A percentile compares a stretch with the other conserved stretches of the same genome.
These are phyloP conservation scores for Limnodromus scolopaceus DNA, from an alignment of 2,797 vertebrate genomes.

Conservation along the genomic window DNA sequence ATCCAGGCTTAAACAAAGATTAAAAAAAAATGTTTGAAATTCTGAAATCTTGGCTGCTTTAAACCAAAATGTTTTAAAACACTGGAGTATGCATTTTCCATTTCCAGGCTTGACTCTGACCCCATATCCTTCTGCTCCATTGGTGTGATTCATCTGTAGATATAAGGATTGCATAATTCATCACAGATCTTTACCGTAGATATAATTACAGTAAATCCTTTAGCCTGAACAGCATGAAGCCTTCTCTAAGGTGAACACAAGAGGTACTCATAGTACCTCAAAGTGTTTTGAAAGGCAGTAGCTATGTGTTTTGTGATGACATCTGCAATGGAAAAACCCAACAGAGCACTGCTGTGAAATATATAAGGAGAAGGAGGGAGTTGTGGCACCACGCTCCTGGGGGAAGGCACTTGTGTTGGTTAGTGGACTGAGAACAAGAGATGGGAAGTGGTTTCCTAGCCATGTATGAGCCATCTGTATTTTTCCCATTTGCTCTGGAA, in stretches of 20 bases:
- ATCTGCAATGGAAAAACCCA: neutral
- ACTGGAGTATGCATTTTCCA: conserved; percentile 29
- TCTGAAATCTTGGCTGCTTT: conserved; percentile 38
- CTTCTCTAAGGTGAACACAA: neutral
- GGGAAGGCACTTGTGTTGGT: neutral
- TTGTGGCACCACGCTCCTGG: neutral
- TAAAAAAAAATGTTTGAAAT: conserved; percentile 24
- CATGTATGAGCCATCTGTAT: neutral
- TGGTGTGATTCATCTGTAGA: conserved; percentile 12
- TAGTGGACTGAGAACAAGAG: neutral
- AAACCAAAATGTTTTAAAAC: neutral
- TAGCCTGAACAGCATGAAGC: neutral
- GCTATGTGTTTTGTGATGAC: neutral
- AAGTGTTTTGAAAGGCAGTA: neutral
- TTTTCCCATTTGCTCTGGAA: neutral
- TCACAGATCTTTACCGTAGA: neutral
- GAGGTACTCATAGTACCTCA: neutral
- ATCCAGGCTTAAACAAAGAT: conserved; percentile 30
- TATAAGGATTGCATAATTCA: neutral
- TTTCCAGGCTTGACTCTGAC: neutral
- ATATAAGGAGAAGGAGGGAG: neutral
- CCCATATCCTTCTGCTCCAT: neutral
- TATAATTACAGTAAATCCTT: neutral
- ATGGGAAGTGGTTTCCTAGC: neutral
- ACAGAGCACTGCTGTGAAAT: neutral